Evolutionary conservation across 2,113 vertebrate species (phyloP).

Genomic region (Acrocephalus kingi): DNA sequence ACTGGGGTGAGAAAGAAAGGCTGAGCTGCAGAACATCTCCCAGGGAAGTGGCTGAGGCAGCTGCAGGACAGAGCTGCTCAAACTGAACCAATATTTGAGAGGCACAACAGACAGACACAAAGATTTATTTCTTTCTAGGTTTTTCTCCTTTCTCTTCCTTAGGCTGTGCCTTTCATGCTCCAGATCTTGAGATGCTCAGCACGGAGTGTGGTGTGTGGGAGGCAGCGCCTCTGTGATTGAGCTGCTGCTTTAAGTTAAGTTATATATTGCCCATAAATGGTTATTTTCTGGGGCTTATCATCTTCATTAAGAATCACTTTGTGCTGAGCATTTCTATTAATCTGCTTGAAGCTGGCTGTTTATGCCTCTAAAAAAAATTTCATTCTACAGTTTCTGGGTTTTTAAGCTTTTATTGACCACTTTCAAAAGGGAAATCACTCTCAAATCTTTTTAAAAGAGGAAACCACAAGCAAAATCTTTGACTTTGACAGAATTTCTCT

Average conservation of each 20-base stretch:
- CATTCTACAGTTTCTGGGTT: not conserved
- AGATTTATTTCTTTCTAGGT: not conserved
- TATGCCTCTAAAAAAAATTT: not conserved
- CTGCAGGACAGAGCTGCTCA: not conserved
- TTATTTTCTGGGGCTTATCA: not conserved
- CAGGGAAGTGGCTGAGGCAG: not conserved
- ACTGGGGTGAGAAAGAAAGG: not conserved
- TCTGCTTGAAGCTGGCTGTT: not conserved
- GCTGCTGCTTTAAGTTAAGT: not conserved
- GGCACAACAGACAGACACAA: not conserved
- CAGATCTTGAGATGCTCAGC: not conserved
- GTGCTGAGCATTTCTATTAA: not conserved
- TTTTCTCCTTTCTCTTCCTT: not conserved
- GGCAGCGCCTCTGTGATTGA: not conserved
- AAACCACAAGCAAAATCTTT: not conserved
- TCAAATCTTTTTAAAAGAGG: not conserved
- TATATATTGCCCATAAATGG: not conserved
- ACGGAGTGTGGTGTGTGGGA: not conserved
- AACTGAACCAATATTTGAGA: not conserved
- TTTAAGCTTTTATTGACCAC: not conserved
- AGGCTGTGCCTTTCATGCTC: not conserved
- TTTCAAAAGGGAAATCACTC: not conserved
- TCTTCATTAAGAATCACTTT: conserved; percentile 24
- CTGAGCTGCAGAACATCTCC: not conserved
- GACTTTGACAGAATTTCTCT: not conserved